Conservation (phyloP, 2,113 vertebrate species). For the Cololabis saira region DNA sequence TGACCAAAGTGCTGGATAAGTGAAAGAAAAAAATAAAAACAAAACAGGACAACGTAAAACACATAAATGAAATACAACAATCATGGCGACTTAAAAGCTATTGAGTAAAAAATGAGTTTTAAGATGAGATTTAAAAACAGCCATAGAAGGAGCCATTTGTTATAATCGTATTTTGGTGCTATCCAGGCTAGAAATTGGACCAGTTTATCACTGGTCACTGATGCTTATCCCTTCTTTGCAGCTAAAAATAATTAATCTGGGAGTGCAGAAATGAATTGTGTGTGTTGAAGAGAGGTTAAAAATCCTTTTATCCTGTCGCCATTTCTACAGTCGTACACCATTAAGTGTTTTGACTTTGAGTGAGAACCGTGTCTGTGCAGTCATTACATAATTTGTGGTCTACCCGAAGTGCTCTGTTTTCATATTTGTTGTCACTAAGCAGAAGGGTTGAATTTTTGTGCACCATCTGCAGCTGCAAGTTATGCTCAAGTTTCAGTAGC, state of each 20-base stretch:
- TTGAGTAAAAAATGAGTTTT: too few species aligned
- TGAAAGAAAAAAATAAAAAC: too few species aligned
- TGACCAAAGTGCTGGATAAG: too few species aligned
- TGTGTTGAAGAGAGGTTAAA: conserved; percentile 7
- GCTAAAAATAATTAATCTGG: conserved; percentile 8
- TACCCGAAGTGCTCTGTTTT: conserved; percentile 10
- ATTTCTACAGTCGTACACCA: not conserved
- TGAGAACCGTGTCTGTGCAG: conserved; percentile 11
- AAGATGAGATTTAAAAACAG: too few species aligned
- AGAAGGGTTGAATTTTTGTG: conserved; percentile 43
- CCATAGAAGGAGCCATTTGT: too few species aligned
- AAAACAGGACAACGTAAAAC: too few species aligned
- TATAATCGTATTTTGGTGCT: too few species aligned
- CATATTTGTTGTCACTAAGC: conserved; percentile 25
- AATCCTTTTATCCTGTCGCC: not conserved
- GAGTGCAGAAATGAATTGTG: conserved; percentile 1
- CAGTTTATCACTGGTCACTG: too few species aligned
- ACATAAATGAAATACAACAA: too few species aligned
- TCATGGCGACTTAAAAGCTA: too few species aligned
- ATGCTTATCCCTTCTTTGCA: not conserved
- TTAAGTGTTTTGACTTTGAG: conserved; percentile 9
- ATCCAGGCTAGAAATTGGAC: too few species aligned
- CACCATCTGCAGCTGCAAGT: conserved; percentile 36
- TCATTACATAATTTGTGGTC: conserved; percentile 46
- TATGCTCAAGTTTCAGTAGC: conserved; percentile 21